These are phyloP conservation scores for Trichomalopsis sarcophagae DNA, from an alignment of 1,140 invertebrate species.

Conservation along the genomic window DNA sequence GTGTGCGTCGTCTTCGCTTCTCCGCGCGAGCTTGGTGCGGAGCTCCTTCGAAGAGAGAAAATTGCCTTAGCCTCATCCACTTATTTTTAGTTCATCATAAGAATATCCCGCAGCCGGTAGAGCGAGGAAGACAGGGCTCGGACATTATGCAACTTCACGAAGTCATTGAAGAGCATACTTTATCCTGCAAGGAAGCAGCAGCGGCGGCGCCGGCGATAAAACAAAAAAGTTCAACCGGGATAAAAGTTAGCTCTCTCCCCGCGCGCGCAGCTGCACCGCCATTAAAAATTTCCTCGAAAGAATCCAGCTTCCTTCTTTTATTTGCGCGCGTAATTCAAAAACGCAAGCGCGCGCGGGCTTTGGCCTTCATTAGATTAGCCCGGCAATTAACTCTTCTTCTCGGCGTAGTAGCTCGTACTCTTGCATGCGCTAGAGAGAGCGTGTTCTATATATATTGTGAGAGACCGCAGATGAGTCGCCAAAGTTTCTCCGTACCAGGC, in stretches of 20 bases:
- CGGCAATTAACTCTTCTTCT: constrained; percentile 23
- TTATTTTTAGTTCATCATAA: constrained; percentile 42
- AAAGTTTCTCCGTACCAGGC: constrained; percentile 57
- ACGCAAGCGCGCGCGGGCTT: neutral
- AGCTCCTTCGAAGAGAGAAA: neutral
- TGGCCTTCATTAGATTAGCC: constrained; percentile 2
- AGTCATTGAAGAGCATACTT: constrained; percentile 34
- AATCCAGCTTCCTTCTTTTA: neutral
- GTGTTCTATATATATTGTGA: neutral
- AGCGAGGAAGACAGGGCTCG: neutral
- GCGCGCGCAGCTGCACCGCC: neutral
- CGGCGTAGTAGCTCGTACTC: neutral
- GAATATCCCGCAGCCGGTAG: neutral
- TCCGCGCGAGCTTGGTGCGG: neutral
- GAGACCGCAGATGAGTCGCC: constrained; percentile 39
- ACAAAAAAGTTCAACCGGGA: constrained; percentile 32
- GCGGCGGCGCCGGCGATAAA: constrained; percentile 10
- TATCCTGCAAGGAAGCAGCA: neutral
- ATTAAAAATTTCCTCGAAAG: constrained; percentile 24
- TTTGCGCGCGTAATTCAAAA: neutral
- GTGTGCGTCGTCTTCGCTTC: neutral
- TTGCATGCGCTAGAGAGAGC: too few relatives aligned
- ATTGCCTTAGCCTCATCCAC: constrained; percentile 42
- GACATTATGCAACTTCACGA: constrained; percentile 43
- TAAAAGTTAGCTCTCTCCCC: constrained; percentile 1